Evolutionary conservation across 1,140 invertebrate genomes (phyloP), one percentile per base, ranked within the genome.

Genomic region (Periplaneta americana): DNA sequence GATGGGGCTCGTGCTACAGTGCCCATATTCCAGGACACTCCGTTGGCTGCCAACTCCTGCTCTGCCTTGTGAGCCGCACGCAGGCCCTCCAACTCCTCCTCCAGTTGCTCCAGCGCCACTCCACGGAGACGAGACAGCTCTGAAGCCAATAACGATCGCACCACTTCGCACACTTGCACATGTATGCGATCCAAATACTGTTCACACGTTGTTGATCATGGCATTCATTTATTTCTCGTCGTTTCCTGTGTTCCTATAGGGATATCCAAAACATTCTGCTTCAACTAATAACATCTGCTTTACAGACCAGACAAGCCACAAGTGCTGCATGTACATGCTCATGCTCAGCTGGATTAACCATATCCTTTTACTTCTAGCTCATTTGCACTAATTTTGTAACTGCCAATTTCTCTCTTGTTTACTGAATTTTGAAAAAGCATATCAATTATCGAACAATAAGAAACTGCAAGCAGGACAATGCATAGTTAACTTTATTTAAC

Each of bases 111-210:
- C 5, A 86, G 81, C 2, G 88, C 87, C 17, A 88, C 84, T 33
- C 89, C 88, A n/a, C 91, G 87, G 8, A 92, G 86, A 22, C 88
- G 88, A 83, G 88, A 88, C 37, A 93, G 84, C 84, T 90, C 92
- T 92, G 82, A 74, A 66, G 48, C 48, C 48, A 66, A 66, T 66
- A 66, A 87, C 87, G 74, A 37, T 66, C 48, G 22, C 48, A 66
- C 48, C 48, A 66, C 48, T 66, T 66, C 48, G 48, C 48, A 66
- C 48, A 66, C 48, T 66, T 66, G 48, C 48, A 66, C 28, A 66
- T 66, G 48, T 66, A 66, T 66, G 48, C 48, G 48, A 66, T 66
- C 48, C 48, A 66, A 66, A 66, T n/a, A 66, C 48, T 28, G 48
- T 66, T 66, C 48, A 66, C 48, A 66, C 22, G 48, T 66, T 66